A percentile compares a stretch with the other conserved stretches of the same genome.
These are phyloP conservation scores for Todus mexicanus DNA, from an alignment of 2,797 vertebrate genomes.

Conservation along the genomic window DNA sequence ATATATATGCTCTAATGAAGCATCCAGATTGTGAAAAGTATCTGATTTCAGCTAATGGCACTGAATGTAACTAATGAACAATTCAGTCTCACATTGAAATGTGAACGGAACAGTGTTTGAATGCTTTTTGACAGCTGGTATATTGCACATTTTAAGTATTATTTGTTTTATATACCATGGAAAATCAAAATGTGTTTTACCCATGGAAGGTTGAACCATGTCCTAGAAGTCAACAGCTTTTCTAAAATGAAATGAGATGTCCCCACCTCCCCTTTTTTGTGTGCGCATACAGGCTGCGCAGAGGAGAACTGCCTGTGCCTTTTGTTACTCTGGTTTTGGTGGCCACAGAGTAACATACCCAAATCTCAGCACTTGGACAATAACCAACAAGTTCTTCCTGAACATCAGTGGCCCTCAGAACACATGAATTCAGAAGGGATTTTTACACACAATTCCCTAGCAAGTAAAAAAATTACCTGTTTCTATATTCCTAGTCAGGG, in stretches of 20 bases:
- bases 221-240: neutral
- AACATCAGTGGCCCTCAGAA: neutral
- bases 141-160: neutral
- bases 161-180: neutral
- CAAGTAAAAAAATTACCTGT: neutral
- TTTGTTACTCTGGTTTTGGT: neutral
- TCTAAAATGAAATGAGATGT: neutral
- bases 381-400: neutral
- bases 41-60: neutral
- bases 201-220: neutral
- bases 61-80: neutral
- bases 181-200: neutral
- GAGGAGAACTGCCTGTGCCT: neutral
- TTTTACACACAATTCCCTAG: neutral
- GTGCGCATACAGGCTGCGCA: neutral
- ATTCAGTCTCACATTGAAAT: neutral
- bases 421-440: neutral
- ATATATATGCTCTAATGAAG: neutral
- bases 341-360: neutral
- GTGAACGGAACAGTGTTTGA: neutral
- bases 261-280: neutral
- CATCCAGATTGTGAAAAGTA: neutral
- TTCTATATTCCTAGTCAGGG: neutral
- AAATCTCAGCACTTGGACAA: neutral
- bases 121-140: neutral